Percentiles rank a stretch among this genome's conserved stretches.
Evolutionary conservation across 2,797 vertebrate genomes (phyloP).

Genomic region (Pteronotus mesoamericanus): DNA sequence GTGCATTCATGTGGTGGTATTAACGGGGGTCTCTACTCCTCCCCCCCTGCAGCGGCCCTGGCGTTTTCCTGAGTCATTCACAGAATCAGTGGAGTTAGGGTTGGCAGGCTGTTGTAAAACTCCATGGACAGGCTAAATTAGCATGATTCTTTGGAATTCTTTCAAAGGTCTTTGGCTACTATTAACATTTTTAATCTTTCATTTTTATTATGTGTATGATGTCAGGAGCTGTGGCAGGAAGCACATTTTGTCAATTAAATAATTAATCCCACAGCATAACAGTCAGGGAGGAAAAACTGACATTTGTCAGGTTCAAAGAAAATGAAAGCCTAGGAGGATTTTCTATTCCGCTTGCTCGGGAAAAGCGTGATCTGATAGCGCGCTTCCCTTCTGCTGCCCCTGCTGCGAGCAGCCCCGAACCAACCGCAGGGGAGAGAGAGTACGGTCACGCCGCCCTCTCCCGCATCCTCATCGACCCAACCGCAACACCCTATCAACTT

Average conservation of each 20-base stretch:
- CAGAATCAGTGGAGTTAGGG: background rate
- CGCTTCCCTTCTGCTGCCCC: background rate
- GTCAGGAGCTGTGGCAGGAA: conserved; percentile 65
- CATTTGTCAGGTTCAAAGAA: conserved; percentile 63
- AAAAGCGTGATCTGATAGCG: background rate
- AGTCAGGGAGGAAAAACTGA: conserved; percentile 41
- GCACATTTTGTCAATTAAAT: conserved; percentile 72
- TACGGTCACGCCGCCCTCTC: background rate
- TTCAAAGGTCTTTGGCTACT: conserved; percentile 58
- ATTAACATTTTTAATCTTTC: conserved; percentile 62
- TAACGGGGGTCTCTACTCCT: background rate
- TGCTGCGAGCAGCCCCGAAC: rapidly evolving
- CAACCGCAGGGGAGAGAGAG: background rate
- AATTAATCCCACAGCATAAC: conserved; percentile 63
- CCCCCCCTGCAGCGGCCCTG: background rate
- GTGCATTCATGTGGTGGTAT: background rate
- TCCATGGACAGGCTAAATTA: background rate
- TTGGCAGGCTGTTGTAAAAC: background rate
- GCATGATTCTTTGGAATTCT: conserved; percentile 37
- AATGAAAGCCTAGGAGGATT: conserved; percentile 40
- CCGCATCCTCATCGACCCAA: rapidly evolving
- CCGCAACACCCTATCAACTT: background rate
- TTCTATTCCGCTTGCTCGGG: background rate
- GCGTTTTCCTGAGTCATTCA: background rate
- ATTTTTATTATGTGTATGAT: conserved; percentile 65